Conservation (phyloP, 2,888 invertebrate species). For the Macrophya annulata region DNA sequence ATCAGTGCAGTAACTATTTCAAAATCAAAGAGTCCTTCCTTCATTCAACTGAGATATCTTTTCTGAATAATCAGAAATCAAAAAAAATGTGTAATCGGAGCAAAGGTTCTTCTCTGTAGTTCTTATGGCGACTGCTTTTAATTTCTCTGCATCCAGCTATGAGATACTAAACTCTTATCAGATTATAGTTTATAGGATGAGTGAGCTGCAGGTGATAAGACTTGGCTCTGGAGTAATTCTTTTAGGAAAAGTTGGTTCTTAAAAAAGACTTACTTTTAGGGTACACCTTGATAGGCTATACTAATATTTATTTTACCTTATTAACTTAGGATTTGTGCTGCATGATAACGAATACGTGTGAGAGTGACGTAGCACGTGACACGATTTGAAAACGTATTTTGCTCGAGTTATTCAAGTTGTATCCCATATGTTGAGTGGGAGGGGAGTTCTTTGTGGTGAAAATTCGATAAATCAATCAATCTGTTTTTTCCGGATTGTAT, state of each 20-base stretch:
- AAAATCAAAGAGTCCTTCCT: too few species aligned
- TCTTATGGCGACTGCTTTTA: background rate
- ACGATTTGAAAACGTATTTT: background rate
- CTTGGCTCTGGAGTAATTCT: background rate
- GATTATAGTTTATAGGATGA: background rate
- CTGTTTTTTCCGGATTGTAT: constrained; percentile 18
- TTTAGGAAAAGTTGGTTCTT: background rate
- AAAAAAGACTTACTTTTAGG: background rate
- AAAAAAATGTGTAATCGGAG: background rate
- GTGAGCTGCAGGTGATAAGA: background rate
- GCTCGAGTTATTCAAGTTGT: background rate
- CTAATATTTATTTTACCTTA: background rate
- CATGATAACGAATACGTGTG: background rate
- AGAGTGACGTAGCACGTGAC: background rate
- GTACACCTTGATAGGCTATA: background rate
- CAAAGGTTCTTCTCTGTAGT: background rate
- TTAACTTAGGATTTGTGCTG: background rate
- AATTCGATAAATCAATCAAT: constrained; percentile 42
- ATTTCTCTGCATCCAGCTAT: background rate
- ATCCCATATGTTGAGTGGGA: background rate
- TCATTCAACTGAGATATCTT: too few species aligned
- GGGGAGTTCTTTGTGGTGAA: constrained; percentile 30
- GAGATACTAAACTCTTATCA: background rate
- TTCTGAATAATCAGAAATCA: too few species aligned
- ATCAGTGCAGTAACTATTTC: too few species aligned